phyloP scores from a whole-genome alignment of 1,140 invertebrate species.

The Meloidogyne exigua region DNA sequence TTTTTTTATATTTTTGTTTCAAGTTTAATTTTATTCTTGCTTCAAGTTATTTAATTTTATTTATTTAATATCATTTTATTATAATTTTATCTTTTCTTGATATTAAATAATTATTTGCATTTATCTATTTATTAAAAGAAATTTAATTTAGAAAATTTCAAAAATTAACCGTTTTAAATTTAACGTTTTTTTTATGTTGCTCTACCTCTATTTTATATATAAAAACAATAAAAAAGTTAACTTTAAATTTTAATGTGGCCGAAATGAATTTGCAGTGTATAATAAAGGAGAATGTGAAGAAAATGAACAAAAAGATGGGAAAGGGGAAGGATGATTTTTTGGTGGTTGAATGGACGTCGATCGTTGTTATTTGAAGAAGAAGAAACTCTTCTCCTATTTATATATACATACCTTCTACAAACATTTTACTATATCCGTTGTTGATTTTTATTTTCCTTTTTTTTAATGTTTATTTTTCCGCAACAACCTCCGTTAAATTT shows the following conservation, averaged over 20 bases:
- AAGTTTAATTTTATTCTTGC: neutral
- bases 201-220: neutral
- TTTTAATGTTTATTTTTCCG: neutral
- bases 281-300: neutral
- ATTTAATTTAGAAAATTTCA: too few species aligned
- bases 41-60: too few species aligned
- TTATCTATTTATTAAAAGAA: too few species aligned
- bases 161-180: neutral
- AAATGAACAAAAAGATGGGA: too few species aligned
- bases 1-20: neutral
- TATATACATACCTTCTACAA: neutral
- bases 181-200: neutral
- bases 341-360: slow-evolving; percentile 9
- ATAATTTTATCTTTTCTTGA: too few species aligned
- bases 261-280: slow-evolving; percentile 21
- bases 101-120: too few species aligned
- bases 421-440: neutral
- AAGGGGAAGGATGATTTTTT: neutral
- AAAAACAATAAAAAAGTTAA: slow-evolving; percentile 2
- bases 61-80: neutral
- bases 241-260: neutral
- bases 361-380: neutral
- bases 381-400: neutral
- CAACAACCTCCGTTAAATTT: neutral
- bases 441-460: slow-evolving; percentile 3